phyloP scores from a whole-genome alignment of 2,113 vertebrate genomes.

The Plotosus lineatus region DNA sequence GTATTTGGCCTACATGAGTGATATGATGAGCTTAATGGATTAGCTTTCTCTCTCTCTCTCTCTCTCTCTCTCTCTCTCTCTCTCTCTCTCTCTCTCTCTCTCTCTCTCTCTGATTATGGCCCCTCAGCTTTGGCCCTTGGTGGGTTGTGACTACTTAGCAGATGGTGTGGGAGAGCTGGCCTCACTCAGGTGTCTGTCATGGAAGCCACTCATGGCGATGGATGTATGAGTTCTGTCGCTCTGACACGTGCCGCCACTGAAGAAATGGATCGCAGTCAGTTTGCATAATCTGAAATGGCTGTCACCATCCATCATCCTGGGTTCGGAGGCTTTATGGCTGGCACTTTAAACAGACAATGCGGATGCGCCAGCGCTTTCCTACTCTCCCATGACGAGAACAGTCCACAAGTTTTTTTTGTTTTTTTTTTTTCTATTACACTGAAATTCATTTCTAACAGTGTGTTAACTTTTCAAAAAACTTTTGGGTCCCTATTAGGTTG shows the following conservation, averaged over 20 bases:
- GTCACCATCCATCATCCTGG: slow-evolving; percentile 47
- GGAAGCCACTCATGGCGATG: slow-evolving; percentile 57
- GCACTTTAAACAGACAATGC: slow-evolving; percentile 1
- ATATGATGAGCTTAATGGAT: slow-evolving; percentile 24
- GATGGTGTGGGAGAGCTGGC: slow-evolving; percentile 57
- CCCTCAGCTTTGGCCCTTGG: slow-evolving; percentile 12
- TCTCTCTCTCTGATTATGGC: slow-evolving; percentile 15
- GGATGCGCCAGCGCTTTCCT: background rate
- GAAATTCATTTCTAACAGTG: background rate
- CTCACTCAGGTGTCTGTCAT: slow-evolving; percentile 48
- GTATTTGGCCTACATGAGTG: background rate
- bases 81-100: background rate
- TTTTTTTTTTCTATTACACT: background rate
- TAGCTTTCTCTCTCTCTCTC: background rate
- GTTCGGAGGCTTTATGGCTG: slow-evolving; percentile 25
- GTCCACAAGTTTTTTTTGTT: too few species aligned
- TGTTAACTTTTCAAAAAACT: slow-evolving; percentile 10
- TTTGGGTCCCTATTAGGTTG: slow-evolving; percentile 7
- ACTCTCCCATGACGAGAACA: background rate
- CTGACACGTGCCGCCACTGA: slow-evolving; percentile 41
- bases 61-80: background rate
- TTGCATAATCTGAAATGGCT: slow-evolving; percentile 63
- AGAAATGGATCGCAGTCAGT: slow-evolving; percentile 50
- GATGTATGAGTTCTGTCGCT: slow-evolving; percentile 43
- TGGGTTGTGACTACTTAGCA: slow-evolving; percentile 49